Evolutionary conservation across 2,797 vertebrate genomes (phyloP).

Genomic region (Enteromius anoplus): DNA sequence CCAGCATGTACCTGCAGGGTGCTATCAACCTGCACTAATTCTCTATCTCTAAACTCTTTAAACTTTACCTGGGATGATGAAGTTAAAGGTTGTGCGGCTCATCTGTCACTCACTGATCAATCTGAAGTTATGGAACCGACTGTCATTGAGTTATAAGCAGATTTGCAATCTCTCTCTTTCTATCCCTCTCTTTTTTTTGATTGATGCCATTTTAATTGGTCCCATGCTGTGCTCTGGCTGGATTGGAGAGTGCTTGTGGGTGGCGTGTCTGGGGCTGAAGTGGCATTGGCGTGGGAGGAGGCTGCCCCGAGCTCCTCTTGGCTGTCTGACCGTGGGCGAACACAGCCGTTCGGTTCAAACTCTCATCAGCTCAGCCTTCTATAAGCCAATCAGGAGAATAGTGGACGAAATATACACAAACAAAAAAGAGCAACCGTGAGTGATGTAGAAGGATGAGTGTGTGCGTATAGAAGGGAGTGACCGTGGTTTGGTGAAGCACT

Average conservation of each 20-base stretch:
- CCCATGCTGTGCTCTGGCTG: conserved; percentile 44
- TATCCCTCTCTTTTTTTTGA: conserved; percentile 32
- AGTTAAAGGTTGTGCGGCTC: conserved; percentile 24
- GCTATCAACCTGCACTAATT: neutral
- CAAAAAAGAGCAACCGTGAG: conserved; percentile 12
- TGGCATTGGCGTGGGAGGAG: conserved; percentile 53
- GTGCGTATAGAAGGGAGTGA: conserved; percentile 3
- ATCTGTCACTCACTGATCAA: conserved; percentile 26
- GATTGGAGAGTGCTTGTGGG: conserved; percentile 55
- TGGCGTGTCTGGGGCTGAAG: conserved; percentile 58
- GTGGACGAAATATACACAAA: conserved; percentile 23
- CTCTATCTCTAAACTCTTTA: neutral
- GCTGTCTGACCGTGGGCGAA: conserved; percentile 58
- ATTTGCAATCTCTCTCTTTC: conserved; percentile 50
- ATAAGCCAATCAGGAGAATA: conserved; percentile 30
- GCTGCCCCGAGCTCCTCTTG: conserved; percentile 50
- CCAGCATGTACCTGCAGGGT: neutral
- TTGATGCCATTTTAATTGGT: conserved; percentile 52
- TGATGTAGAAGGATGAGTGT: conserved; percentile 13
- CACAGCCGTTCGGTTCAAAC: conserved; percentile 39
- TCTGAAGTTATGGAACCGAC: conserved; percentile 2
- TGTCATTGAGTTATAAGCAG: conserved; percentile 29
- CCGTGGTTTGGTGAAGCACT: neutral
- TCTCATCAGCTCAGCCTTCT: conserved; percentile 58
- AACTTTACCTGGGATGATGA: conserved; percentile 10